Percentiles rank a stretch among this genome's conserved stretches.
Conservation (phyloP, 2,888 invertebrate species). For the Ariolimax columbianus region DNA sequence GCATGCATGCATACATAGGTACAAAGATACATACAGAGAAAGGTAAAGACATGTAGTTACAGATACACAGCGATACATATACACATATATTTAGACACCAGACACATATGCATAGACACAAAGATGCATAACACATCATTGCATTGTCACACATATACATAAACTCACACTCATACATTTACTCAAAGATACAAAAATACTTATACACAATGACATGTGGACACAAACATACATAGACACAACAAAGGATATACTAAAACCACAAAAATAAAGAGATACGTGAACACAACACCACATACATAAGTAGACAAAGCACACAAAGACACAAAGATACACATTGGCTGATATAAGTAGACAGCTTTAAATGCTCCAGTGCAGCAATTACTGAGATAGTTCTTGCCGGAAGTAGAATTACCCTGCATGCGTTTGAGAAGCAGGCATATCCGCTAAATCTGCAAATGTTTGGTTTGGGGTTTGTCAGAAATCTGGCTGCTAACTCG, state of each 20-base stretch:
- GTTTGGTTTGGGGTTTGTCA: background rate
- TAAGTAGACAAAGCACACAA: background rate
- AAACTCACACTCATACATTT: too few species aligned
- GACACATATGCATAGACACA: background rate
- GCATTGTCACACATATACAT: too few species aligned
- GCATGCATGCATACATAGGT: background rate
- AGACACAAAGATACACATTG: background rate
- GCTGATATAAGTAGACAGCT: too few species aligned
- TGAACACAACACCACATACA: background rate
- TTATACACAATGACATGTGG: background rate
- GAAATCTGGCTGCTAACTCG: background rate
- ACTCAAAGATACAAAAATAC: background rate
- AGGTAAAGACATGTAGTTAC: background rate
- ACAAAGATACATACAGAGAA: background rate
- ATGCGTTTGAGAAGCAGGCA: background rate
- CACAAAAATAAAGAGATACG: background rate
- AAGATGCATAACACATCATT: background rate
- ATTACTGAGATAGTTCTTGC: background rate
- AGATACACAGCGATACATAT: background rate
- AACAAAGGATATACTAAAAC: background rate
- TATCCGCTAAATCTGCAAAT: conserved; percentile 14
- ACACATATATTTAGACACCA: background rate
- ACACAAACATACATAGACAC: background rate
- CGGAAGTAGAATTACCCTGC: conserved; percentile 4
- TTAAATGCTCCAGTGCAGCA: too few species aligned